Conservation (phyloP, 2,113 vertebrate genomes). For the Gobius niger region DNA sequence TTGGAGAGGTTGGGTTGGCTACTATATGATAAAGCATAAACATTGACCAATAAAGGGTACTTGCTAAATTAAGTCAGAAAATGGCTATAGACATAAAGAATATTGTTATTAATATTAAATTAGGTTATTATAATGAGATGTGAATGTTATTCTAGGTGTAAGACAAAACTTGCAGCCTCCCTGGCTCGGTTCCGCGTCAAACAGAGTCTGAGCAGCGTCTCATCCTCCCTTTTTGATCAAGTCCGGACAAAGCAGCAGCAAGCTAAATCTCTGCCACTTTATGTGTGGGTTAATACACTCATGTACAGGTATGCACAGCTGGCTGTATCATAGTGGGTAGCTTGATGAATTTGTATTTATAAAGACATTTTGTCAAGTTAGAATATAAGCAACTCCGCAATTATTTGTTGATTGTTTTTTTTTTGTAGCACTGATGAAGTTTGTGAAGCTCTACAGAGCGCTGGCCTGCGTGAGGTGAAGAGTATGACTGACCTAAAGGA, state of each 20-base stretch:
- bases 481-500: constrained; percentile 64
- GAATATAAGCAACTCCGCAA: background rate
- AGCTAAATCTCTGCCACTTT: constrained; percentile 80
- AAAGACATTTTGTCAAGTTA: no score
- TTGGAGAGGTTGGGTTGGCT: constrained; percentile 78
- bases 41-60: background rate
- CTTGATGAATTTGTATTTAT: no score
- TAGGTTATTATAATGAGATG: background rate
- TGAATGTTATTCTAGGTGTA: constrained; percentile 74
- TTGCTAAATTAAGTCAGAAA: no score
- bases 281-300: constrained; percentile 86
- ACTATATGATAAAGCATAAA: background rate
- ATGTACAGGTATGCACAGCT: constrained; percentile 71
- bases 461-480: constrained; percentile 76
- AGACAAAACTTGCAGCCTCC: constrained; percentile 87
- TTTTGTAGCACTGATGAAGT: constrained; percentile 82
- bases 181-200: constrained; percentile 88
- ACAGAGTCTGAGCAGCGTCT: constrained; percentile 81
- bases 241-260: constrained; percentile 80
- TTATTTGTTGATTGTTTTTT: no score
- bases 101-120: background rate
- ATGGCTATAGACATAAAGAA: background rate
- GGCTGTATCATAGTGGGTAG: no score
- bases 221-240: constrained; percentile 79
- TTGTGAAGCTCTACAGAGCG: constrained; percentile 66